These are phyloP conservation scores for Lithophane semibrunnea DNA, from an alignment of 2,888 invertebrate genomes.

Conservation along the genomic window DNA sequence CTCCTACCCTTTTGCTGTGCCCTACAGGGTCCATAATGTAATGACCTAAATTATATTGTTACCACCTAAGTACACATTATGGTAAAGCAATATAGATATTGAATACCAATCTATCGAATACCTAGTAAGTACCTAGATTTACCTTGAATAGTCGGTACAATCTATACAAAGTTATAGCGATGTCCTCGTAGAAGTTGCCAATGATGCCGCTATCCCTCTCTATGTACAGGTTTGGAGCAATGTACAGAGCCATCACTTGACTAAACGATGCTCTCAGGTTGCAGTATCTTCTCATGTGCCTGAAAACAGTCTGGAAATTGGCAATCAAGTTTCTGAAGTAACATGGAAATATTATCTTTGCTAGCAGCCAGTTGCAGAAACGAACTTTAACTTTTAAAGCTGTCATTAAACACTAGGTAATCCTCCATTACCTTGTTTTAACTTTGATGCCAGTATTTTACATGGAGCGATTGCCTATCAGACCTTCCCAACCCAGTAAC, in stretches of 20 bases:
- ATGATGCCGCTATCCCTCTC: constrained; percentile 69
- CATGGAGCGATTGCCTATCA: no score
- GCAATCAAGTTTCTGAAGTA: not conserved
- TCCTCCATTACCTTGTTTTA: no score
- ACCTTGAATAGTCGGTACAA: constrained; percentile 73
- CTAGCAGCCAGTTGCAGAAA: no score
- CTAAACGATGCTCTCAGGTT: constrained; percentile 70
- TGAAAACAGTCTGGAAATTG: constrained; percentile 42
- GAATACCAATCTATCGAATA: not conserved
- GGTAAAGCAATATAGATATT: no score
- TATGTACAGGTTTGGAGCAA: constrained; percentile 70
- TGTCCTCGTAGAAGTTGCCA: constrained; percentile 76
- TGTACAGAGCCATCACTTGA: constrained; percentile 72
- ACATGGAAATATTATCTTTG: not conserved
- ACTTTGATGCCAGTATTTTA: no score
- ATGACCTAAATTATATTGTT: no score
- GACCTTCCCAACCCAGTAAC: no score
- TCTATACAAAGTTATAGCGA: constrained; percentile 72
- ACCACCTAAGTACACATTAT: no score
- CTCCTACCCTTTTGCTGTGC: no score
- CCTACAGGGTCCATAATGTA: no score
- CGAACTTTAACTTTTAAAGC: no score
- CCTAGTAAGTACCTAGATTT: constrained; percentile 45
- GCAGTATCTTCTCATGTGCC: constrained; percentile 64
- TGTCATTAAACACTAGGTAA: no score